These are phyloP conservation scores for Sepiola atlantica DNA, from an alignment of 2,888 invertebrate genomes.

Conservation along the genomic window DNA sequence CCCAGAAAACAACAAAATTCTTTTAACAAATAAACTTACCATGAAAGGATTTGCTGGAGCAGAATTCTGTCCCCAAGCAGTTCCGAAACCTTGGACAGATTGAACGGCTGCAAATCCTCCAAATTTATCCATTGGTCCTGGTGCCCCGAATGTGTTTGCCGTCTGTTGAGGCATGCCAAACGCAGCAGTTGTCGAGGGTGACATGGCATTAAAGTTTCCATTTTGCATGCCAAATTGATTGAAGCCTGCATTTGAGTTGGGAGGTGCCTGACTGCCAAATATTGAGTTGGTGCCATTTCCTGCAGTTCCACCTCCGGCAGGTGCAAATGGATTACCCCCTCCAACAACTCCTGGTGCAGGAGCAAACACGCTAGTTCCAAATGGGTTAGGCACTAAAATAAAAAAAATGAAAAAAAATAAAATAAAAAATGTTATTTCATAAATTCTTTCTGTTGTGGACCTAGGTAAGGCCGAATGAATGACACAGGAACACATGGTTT, in stretches of 20 bases:
- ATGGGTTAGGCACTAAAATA: slow-evolving; percentile 41
- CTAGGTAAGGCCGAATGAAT: too few species aligned
- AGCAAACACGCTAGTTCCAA: slow-evolving; percentile 35
- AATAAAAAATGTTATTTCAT: too few species aligned
- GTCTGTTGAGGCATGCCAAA: slow-evolving; percentile 48
- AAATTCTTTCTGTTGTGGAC: too few species aligned
- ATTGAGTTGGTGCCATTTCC: slow-evolving; percentile 39
- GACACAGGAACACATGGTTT: too few species aligned
- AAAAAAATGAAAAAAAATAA: neutral
- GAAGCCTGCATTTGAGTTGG: slow-evolving; percentile 48
- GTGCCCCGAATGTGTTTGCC: slow-evolving; percentile 24
- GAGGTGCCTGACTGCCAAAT: slow-evolving; percentile 33
- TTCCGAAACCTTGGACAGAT: slow-evolving; percentile 54
- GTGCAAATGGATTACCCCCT: slow-evolving; percentile 49
- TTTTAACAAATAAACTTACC: slow-evolving; percentile 54
- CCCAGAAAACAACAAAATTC: too few species aligned
- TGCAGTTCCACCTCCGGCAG: slow-evolving; percentile 36
- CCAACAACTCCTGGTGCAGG: slow-evolving; percentile 47
- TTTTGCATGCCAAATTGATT: slow-evolving; percentile 61
- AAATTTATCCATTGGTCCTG: slow-evolving; percentile 52
- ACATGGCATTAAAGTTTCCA: slow-evolving; percentile 60
- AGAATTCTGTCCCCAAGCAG: slow-evolving; percentile 56
- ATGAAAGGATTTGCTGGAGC: slow-evolving; percentile 66
- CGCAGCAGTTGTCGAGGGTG: slow-evolving; percentile 52
- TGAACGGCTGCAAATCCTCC: slow-evolving; percentile 46